Evolutionary conservation across 2,113 vertebrate genomes (phyloP), one percentile per base, ranked within the genome.

Genomic region (Oryzias woworae): DNA sequence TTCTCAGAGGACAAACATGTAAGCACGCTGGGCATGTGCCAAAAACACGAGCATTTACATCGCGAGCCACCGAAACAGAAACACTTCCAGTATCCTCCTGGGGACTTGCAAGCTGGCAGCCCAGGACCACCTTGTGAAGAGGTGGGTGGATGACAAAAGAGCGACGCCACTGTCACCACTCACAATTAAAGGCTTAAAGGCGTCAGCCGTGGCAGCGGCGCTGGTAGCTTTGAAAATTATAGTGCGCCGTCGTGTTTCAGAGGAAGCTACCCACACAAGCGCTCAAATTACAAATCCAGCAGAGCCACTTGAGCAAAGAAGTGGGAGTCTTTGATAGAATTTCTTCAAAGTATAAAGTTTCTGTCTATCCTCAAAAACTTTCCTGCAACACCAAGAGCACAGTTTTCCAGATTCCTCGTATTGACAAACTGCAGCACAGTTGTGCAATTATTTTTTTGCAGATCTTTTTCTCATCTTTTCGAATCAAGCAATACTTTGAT

Each of bases 401-500:
- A 50, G 55, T 66, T 10, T 24, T 47, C 43, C 7, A 10, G 14
- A 43, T 57, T 55, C 28, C 47, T 53, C 18, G 54, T 53, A 62
- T 68, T 75, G 51, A 56, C 49, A 26, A 63, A 77, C 71, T 55
- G 51, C 50, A 31, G 36, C 64, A 18, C 47, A 54, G 59, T 68
- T 36, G 72, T 75, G 28, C 53, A 71, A 77, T 65, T 57, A 63
- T 77, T 79, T 79, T 62, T 47, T n/a, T 42, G 54, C 68, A 82
- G 46, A 77, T 65, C 36, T 52, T 45, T 66, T 48, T 48, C 53
- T 62, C 67, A 64, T 80, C 58, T 75, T 79, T 77, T 83, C 80
- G 81, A 72, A 83, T 88, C 55, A 78, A 84, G 83, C 64, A 73
- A 79, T 73, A 75, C 85, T 88, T 87, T 88, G 84, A 91, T 88